Evolutionary conservation across 64 coral and sea anemone species (phyloP), one percentile per base, ranked within the genome.

Genomic region (Pachyseris speciosa): DNA sequence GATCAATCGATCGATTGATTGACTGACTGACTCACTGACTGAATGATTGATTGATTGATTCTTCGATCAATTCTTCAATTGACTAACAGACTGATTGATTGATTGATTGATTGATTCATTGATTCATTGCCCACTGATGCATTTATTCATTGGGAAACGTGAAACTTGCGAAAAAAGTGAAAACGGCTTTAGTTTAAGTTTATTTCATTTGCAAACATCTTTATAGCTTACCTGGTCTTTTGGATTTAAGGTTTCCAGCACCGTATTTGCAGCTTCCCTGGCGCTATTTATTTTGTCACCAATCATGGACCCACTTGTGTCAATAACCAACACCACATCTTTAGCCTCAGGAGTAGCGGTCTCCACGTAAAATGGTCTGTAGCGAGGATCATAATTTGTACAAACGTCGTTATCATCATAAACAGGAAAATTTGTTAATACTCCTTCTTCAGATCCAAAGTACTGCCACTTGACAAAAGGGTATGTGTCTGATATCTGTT

Each of bases 281-380:
- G 85, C 92, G 40, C 59, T 72, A n/a, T 40, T 15, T 1, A 94
- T 39, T 41, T 72, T 72, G 11, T 36, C 28, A 0, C 37, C 24
- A 16, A 2, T 20, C 92, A 94, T 94, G 13, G 92, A 94, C 11
- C 42, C 85, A 67, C 92, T 94, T 17, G 51, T 83, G 26, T 94
- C 92, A 20, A 94, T 84, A 22, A 89, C 85, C 34, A 94, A 41
- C 74, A 94, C 86, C 20, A 94, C 85, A 19, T 94, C 72, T 22
- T 94, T 94, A 17, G 92, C 85, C 17, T 80, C 40, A 1, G 92
- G 92, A 0, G 85, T 81, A 0, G 85, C 85, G 5, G 85, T 73
- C 49, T 94, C 92, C 17, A 94, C 92, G 47, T 94, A 94, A 86
- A 75, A 94, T 13, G 85, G 85, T 45, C 92, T 69, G 47, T 74